These are phyloP conservation scores for Gambusia yucatana DNA, from an alignment of 2,797 vertebrate species.

Conservation along the genomic window DNA sequence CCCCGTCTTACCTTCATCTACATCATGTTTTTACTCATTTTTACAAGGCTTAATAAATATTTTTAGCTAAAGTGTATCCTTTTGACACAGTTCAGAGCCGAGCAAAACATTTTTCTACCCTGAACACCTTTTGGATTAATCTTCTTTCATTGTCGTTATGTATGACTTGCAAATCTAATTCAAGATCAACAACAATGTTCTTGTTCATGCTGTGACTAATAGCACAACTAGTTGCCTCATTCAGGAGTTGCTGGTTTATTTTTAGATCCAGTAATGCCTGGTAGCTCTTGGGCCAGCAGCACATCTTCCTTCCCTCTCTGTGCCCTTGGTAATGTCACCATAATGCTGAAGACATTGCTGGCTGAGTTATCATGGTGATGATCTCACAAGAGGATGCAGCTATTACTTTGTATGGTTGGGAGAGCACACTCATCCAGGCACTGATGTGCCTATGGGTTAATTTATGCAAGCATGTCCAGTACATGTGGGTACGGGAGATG, in stretches of 20 bases:
- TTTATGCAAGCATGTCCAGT: background rate
- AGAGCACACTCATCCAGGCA: background rate
- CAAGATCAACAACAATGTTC: background rate
- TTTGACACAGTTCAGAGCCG: background rate
- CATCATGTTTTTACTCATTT: constrained; percentile 34
- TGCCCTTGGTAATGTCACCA: constrained; percentile 66
- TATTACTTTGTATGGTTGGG: constrained; percentile 9
- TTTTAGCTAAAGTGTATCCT: background rate
- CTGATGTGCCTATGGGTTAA: background rate
- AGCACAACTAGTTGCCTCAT: constrained; percentile 33
- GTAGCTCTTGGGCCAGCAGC: constrained; percentile 38
- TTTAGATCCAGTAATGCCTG: constrained; percentile 53
- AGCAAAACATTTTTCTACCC: background rate
- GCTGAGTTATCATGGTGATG: constrained; percentile 53
- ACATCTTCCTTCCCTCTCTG: background rate
- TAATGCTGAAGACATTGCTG: constrained; percentile 42
- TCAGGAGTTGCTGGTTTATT: constrained; percentile 50
- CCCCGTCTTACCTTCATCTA: constrained; percentile 19
- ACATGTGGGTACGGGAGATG: background rate
- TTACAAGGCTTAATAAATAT: constrained; percentile 22
- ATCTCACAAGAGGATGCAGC: constrained; percentile 28
- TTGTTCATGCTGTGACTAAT: constrained; percentile 7
- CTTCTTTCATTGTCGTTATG: constrained; percentile 4
- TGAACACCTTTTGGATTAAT: background rate
- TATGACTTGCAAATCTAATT: constrained; percentile 4